Evolutionary conservation across 2,797 vertebrate species (phyloP).

Genomic region (Pangasius sanitwongsei): DNA sequence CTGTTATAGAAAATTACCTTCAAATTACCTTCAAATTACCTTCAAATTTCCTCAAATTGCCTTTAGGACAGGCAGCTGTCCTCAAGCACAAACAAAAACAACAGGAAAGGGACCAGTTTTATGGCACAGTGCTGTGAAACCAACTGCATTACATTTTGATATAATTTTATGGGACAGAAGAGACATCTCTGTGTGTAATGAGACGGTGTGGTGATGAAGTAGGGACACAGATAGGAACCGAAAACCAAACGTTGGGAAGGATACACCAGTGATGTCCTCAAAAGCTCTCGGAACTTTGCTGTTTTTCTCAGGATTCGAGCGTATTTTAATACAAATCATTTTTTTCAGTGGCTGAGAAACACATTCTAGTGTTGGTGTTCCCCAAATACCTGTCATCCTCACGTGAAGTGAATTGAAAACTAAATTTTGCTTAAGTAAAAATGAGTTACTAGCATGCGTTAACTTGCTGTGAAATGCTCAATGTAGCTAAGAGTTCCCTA

Average conservation of each 20-base stretch:
- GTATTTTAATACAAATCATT: neutral
- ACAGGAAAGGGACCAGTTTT: neutral
- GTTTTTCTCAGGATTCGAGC: neutral
- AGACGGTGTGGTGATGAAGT: neutral
- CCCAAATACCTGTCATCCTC: neutral
- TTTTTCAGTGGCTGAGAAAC: neutral
- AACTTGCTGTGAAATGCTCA: too few relatives aligned
- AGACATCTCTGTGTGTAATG: neutral
- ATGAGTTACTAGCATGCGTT: neutral
- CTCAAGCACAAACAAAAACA: neutral
- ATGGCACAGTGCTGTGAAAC: neutral
- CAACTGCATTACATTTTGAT: neutral
- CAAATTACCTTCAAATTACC: too few relatives aligned
- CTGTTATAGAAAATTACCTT: neutral
- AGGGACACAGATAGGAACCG: neutral
- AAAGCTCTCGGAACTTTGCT: too few relatives aligned
- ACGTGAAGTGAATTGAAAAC: neutral
- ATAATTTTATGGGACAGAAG: neutral
- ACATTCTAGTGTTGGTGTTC: neutral
- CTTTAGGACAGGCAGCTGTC: too few relatives aligned
- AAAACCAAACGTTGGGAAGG: neutral
- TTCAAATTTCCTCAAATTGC: neutral
- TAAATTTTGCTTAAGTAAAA: neutral
- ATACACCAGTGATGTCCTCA: neutral
- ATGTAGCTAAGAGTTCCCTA: neutral